Conservation (phyloP, 2,113 vertebrate species). For the Nothobranchius kuhntae region DNA sequence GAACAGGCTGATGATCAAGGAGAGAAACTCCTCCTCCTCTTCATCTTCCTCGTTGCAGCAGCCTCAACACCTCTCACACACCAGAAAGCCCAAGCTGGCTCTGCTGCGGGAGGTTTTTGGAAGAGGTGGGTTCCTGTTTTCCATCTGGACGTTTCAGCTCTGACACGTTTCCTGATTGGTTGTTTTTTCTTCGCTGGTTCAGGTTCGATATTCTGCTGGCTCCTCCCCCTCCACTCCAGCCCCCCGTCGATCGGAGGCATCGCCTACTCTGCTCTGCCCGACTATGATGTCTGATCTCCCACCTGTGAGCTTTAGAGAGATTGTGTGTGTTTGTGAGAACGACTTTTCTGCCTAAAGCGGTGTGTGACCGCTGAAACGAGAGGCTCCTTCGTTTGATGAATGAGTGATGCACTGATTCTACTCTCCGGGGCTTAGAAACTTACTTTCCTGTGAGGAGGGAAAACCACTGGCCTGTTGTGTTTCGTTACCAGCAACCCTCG, state of each 20-base stretch:
- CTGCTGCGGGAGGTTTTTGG: conserved; percentile 83
- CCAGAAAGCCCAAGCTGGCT: conserved; percentile 81
- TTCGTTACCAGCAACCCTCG: not conserved
- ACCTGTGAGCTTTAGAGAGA: not conserved
- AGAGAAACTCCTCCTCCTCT: conserved; percentile 49
- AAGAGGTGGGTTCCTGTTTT: conserved; percentile 66
- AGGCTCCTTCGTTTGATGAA: not conserved
- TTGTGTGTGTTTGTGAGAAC: not conserved
- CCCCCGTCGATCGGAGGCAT: conserved; percentile 76
- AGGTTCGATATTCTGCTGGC: conserved; percentile 84
- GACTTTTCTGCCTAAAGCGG: too few relatives aligned
- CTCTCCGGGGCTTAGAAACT: conserved; percentile 2
- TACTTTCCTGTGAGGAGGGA: not conserved
- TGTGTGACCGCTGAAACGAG: conserved; percentile 11
- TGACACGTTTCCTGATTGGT: not conserved
- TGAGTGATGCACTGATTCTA: not conserved
- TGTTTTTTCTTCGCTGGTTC: not conserved
- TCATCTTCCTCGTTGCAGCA: conserved; percentile 61
- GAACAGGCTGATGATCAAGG: conserved; percentile 79
- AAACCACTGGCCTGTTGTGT: conserved; percentile 8
- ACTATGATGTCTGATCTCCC: conserved; percentile 80
- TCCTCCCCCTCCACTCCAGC: conserved; percentile 81
- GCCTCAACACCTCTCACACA: conserved; percentile 65
- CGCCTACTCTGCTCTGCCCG: conserved; percentile 81
- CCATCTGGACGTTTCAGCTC: not conserved